Percentiles rank a stretch among this genome's conserved stretches.
Evolutionary conservation across 2,888 invertebrate genomes (phyloP).

Genomic region (Seira sanloemensis): DNA sequence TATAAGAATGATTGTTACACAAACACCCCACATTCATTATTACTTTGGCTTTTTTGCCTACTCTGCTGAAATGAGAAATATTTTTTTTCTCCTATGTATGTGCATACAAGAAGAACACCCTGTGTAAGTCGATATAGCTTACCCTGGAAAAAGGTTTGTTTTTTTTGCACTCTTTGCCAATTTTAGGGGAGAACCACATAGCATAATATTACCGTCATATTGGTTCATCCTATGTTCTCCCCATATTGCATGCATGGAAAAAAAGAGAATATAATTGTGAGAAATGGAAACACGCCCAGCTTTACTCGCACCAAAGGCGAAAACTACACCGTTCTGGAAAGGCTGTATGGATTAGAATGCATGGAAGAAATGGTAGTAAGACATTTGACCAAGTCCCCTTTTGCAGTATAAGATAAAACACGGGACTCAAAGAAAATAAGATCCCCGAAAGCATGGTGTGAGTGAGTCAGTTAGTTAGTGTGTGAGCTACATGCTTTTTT

Average conservation of each 20-base stretch:
- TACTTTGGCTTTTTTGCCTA: too few relatives aligned
- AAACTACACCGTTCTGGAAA: not conserved
- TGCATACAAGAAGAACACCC: too few relatives aligned
- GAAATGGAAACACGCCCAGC: conserved; percentile 20
- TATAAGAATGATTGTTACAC: too few relatives aligned
- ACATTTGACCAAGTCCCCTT: not conserved
- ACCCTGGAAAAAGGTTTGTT: not conserved
- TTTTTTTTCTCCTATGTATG: too few relatives aligned
- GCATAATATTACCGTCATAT: not conserved
- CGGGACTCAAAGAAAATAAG: not conserved
- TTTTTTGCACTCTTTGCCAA: not conserved
- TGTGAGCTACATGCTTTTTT: not conserved
- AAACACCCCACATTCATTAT: too few relatives aligned
- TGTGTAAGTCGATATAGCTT: too few relatives aligned
- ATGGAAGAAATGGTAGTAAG: not conserved
- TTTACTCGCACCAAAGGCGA: conserved; percentile 19
- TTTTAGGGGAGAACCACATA: not conserved
- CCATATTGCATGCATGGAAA: conserved; percentile 9
- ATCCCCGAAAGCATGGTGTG: not conserved
- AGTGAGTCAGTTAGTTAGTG: conserved; percentile 1
- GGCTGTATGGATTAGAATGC: conserved; percentile 2
- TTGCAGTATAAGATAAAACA: not conserved
- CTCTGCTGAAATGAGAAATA: too few relatives aligned
- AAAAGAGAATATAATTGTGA: not conserved
- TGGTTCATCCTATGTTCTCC: conserved; percentile 8